Evolutionary conservation across 2,888 invertebrate genomes (phyloP).

Genomic region (Ormyrus thymus): DNA sequence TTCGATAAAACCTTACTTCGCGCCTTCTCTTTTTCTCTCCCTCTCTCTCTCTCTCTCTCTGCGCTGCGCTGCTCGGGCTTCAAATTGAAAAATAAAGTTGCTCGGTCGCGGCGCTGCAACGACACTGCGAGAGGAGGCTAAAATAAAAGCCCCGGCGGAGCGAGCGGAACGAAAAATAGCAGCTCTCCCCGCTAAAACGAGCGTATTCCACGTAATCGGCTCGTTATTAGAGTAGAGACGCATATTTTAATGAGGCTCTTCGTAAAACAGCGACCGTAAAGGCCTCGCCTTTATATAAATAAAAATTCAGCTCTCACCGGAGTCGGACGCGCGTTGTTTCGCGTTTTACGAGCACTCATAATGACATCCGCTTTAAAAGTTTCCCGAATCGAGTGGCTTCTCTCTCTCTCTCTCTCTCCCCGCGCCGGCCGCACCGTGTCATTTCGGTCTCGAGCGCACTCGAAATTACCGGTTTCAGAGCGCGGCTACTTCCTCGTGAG

Average conservation of each 20-base stretch:
- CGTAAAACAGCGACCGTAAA: conserved; percentile 29
- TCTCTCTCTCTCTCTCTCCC: conserved; percentile 31
- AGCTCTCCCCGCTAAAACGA: background rate
- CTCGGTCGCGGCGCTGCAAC: background rate
- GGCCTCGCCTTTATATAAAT: conserved; percentile 35
- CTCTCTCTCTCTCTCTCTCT: background rate
- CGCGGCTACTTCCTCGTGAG: conserved; percentile 33
- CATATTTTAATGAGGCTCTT: conserved; percentile 37
- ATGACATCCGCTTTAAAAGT: conserved; percentile 54
- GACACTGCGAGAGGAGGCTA: background rate
- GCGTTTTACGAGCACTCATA: conserved; percentile 50
- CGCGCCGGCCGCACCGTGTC: conserved; percentile 37
- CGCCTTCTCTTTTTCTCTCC: background rate
- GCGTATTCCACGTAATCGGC: conserved; percentile 44
- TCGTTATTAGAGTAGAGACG: conserved; percentile 37
- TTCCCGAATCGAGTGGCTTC: conserved; percentile 49
- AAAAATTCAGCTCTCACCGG: conserved; percentile 35
- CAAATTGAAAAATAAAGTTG: conserved; percentile 46
- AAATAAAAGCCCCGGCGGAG: background rate
- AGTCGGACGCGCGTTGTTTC: conserved; percentile 30
- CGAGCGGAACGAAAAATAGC: conserved; percentile 20
- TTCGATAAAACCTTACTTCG: conserved; percentile 42
- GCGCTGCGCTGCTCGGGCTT: conserved; percentile 3
- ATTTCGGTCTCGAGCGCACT: conserved; percentile 32
- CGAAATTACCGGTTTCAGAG: conserved; percentile 44